phyloP scores from a whole-genome alignment of 2,113 vertebrate genomes.

The Laterallus jamaicensis region DNA sequence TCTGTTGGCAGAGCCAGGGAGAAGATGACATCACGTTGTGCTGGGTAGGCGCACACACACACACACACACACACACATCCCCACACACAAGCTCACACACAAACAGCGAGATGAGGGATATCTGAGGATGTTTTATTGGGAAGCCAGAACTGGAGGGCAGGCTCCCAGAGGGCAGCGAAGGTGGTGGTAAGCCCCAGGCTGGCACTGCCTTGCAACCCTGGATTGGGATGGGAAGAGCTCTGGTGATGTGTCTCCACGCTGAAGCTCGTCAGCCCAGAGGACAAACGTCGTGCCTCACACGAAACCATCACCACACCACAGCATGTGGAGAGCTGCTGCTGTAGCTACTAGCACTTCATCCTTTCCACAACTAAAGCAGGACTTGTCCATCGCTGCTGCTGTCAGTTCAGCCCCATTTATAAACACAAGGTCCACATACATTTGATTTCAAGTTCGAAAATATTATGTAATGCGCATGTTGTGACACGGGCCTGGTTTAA shows the following conservation, averaged over 20 bases:
- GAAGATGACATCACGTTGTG: neutral
- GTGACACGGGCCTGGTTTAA: conserved; percentile 8
- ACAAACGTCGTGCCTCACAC: rapidly evolving
- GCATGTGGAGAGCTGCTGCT: neutral
- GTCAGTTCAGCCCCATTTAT: neutral
- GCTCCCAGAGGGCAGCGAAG: neutral
- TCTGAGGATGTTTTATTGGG: neutral
- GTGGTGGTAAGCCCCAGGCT: neutral
- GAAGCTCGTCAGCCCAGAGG: neutral
- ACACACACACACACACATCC: neutral
- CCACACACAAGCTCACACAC: no score
- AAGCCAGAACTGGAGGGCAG: neutral
- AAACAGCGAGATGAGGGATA: neutral
- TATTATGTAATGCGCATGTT: neutral
- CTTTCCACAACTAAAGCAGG: neutral
- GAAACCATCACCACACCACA: rapidly evolving
- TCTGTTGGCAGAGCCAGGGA: neutral
- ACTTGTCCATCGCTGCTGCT: neutral
- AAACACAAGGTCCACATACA: neutral
- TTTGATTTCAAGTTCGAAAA: neutral
- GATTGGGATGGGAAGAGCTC: neutral
- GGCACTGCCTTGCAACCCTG: neutral
- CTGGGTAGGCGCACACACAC: neutral
- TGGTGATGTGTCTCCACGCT: rapidly evolving
- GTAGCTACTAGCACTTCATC: neutral